Evolutionary conservation across 2,888 invertebrate species (phyloP), one percentile per base, ranked within the genome.

Genomic region (Epirrita christyi): DNA sequence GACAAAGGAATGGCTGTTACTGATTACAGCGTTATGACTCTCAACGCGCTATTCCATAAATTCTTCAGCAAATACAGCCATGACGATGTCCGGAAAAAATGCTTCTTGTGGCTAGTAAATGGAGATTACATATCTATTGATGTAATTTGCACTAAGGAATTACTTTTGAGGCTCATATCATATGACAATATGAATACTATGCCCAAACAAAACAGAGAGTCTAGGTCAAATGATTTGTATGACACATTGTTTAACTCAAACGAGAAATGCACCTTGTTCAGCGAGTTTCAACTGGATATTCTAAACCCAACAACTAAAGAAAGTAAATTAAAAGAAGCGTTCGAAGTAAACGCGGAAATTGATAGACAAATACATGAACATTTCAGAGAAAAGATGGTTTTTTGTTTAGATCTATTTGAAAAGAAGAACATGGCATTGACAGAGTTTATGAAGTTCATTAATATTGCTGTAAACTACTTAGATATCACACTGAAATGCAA

Each of bases 1-100:
- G 91, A 92, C 52, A 86, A 81, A 59, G 86, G 83, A 46, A 88
- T 92, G 83, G 86, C 87, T 2, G 79, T 86, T 4, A 86, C 82
- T 13, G 71, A 74, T 34, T 57, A 71, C 29, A 88, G 84, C 61
- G 66, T 91, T 2, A 67, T 60, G 29, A 92, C 91, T 3, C 65
- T 92, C 14, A 81, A 71, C 50, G 61, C 64, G 36, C 55, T 88
- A 13, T 77, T 85, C 44, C 61, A 80, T 42, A 83, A 80, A 57
- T 88, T 84, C 69, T 91, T 83, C 59, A 85, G 73, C 58, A 88
- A 86, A 70, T 85, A 83, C 58, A 83, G 79, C 41, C 64, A 73
- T 13, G 64, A 73, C 11, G 80, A 82, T 47, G 69, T 75, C 11
- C 78, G 85, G 63, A 54, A 70, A 4, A 76, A 81, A 65, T 85